phyloP scores from a whole-genome alignment of 2,888 invertebrate genomes.

The Aphelenchoides bicaudatus region DNA sequence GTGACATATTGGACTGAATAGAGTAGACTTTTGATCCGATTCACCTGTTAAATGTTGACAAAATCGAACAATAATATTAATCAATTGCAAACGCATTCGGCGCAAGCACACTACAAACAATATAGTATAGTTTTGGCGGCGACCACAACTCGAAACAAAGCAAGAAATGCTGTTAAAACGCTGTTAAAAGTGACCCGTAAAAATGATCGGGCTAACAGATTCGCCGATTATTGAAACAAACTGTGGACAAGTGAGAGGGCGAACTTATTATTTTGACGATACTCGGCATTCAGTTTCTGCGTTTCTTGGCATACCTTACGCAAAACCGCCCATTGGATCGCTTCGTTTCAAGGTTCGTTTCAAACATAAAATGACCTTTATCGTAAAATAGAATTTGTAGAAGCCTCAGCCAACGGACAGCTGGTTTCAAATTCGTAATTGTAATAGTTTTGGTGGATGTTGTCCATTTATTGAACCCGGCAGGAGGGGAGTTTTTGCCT shows the following conservation, averaged over 20 bases:
- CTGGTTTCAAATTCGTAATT: slow-evolving; percentile 36
- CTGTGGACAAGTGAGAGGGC: neutral
- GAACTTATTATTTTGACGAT: slow-evolving; percentile 7
- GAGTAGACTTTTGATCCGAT: no score
- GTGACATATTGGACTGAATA: no score
- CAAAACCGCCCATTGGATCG: slow-evolving; percentile 20
- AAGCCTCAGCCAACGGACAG: slow-evolving; percentile 32
- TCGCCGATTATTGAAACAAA: slow-evolving; percentile 7
- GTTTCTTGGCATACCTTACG: slow-evolving; percentile 22
- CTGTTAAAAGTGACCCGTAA: no score
- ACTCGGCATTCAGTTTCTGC: slow-evolving; percentile 14
- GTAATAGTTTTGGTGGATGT: slow-evolving; percentile 42
- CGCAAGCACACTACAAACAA: no score
- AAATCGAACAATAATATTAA: no score
- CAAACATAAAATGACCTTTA: neutral
- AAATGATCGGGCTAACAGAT: no score
- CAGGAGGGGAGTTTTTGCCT: neutral
- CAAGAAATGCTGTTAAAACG: no score
- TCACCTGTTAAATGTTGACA: no score
- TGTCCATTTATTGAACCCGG: slow-evolving; percentile 31
- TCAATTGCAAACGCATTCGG: no score
- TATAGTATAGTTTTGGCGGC: no score
- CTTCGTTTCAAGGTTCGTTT: slow-evolving; percentile 21
- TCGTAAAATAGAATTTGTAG: slow-evolving; percentile 29
- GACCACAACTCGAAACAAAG: no score